Evolutionary conservation across 1,140 invertebrate species (phyloP), one percentile per base, ranked within the genome.

Genomic region (Musca vetustissima): DNA sequence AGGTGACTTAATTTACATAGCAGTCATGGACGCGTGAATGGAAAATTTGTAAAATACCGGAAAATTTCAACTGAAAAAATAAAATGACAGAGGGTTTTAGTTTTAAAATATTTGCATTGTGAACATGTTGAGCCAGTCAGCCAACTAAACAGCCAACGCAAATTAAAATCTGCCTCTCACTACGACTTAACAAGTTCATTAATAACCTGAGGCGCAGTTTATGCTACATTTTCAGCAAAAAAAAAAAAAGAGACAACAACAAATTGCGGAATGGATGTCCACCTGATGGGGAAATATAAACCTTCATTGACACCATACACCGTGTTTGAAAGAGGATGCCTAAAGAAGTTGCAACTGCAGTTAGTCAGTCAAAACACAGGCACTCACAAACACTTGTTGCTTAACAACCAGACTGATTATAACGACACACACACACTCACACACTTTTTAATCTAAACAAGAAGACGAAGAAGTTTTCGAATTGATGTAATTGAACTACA

Each of bases 161-260:
- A 61, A 61, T 11, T 13, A 13, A 43, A 43, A 43, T 43, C 1
- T 43, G 1, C 36, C 36, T 43, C 36, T 43, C 36, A 43, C 36
- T 13, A 43, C 6, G 36, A 4, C 36, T 13, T 13, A 61, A 61
- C 57, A 61, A 43, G 57, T 43, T 61, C 57, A 61, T 61, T 43
- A 61, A 61, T 36, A 61, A 61, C 57, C 57, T 36, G 28, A 61
- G 57, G 57, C 57, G 28, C 57, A 61, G 19, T 61, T 61, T 25
- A 32, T 32, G 17, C 32, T n/a, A 52, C 21, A 52, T 4, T 19
- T 19, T 19, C 9, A 13, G 19, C 28, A n/a, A n/a, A n/a, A n/a
- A n/a, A n/a, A n/a, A n/a, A n/a, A n/a, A n/a, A n/a, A n/a, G n/a
- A n/a, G n/a, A n/a, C 28, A 13, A 43, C 11, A 43, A 43, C 36